phyloP scores from a whole-genome alignment of 2,797 vertebrate genomes.

The Pipistrellus pipistrellus region DNA sequence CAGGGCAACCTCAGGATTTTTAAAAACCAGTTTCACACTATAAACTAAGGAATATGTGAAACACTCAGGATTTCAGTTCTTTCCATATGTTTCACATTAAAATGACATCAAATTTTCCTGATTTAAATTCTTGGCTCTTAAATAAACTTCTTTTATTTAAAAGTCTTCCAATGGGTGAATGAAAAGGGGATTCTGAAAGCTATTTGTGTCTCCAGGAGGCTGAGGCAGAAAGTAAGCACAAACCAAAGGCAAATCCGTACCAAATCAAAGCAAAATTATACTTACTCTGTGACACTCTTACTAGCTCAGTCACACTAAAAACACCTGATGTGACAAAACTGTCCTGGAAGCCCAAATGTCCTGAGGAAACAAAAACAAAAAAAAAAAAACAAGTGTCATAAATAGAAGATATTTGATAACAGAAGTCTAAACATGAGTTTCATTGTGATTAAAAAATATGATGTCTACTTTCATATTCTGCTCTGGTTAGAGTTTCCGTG shows the following conservation, averaged over 20 bases:
- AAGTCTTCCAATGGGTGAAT: not conserved
- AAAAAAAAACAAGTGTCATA: constrained; percentile 83
- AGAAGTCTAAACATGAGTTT: constrained; percentile 83
- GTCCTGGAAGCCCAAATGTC: constrained; percentile 99
- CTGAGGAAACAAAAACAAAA: constrained; percentile 90
- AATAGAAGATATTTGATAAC: not conserved
- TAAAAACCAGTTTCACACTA: constrained; percentile 10
- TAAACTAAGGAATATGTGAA: not conserved
- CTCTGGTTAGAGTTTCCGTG: constrained; percentile 85
- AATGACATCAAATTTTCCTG: constrained; percentile 66
- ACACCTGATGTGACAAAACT: constrained; percentile 99
- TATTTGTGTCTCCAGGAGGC: not conserved
- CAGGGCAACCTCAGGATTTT: constrained; percentile 52
- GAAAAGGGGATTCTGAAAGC: constrained; percentile 26
- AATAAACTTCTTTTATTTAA: no score
- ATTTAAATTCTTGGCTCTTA: constrained; percentile 68
- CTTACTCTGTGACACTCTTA: constrained; percentile 99
- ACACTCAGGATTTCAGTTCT: constrained; percentile 31
- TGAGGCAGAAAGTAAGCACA: constrained; percentile 12
- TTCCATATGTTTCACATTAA: not conserved
- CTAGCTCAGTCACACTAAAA: constrained; percentile 98
- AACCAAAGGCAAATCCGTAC: constrained; percentile 6
- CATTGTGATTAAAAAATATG: constrained; percentile 83
- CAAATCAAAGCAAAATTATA: constrained; percentile 81
- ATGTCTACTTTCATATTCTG: constrained; percentile 85